Evolutionary conservation across 30 jellyfish, hydroid and myxozoan species (phyloP).

Genomic region (Aurelia aurita complex sp. Pacific): DNA sequence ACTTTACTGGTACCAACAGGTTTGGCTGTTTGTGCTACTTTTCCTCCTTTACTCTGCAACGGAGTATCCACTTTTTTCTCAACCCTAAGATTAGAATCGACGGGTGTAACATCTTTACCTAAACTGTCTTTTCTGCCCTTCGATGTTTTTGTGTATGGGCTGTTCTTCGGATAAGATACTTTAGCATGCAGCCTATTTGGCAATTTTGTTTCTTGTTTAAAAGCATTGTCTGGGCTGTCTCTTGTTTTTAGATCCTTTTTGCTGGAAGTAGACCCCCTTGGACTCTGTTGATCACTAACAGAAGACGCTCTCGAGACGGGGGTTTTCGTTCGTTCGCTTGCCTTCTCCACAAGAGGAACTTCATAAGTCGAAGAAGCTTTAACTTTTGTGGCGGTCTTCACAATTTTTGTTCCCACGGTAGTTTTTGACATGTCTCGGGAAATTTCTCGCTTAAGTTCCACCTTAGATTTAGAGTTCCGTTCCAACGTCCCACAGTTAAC

Average conservation of each 20-base stretch:
- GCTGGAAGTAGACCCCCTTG: background rate
- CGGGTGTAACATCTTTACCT: background rate
- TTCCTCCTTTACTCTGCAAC: background rate
- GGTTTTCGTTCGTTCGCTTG: background rate
- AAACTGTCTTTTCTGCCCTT: background rate
- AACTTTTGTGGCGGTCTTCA: background rate
- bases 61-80: background rate
- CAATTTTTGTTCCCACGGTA: background rate
- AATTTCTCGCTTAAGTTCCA: background rate
- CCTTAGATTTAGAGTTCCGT: background rate
- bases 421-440: background rate
- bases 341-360: background rate
- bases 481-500: constrained; percentile 3
- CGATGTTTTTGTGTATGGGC: constrained; percentile 44
- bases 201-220: background rate
- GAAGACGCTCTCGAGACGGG: background rate
- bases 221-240: background rate
- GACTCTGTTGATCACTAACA: constrained; percentile 7
- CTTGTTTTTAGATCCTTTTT: background rate
- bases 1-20: too few species aligned
- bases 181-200: constrained; percentile 35
- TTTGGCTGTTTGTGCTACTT: background rate
- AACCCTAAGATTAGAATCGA: background rate
- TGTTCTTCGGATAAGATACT: constrained; percentile 48
- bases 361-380: background rate